Evolutionary conservation across 1,140 invertebrate genomes (phyloP).

Genomic region (Rhizoglyphus robini): DNA sequence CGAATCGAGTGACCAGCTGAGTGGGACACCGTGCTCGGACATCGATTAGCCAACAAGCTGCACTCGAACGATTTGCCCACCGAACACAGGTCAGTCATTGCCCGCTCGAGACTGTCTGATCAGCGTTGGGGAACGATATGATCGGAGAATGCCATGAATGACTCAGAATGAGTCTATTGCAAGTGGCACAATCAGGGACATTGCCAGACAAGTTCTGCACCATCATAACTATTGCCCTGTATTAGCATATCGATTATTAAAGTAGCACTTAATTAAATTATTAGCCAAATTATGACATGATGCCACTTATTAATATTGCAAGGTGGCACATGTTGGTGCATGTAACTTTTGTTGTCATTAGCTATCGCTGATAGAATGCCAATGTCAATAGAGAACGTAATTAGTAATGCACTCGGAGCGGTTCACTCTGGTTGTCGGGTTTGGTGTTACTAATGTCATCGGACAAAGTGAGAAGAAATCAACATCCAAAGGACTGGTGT

Average conservation of each 20-base stretch:
- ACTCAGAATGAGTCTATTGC: too few relatives aligned
- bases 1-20: neutral
- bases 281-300: neutral
- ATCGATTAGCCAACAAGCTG: neutral
- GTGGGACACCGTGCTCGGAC: neutral
- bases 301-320: neutral
- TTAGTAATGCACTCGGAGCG: neutral
- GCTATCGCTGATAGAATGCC: neutral
- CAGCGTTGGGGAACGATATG: neutral
- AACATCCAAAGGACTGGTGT: neutral
- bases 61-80: neutral
- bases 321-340: neutral
- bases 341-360: neutral
- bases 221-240: neutral
- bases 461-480: neutral
- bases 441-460: too few relatives aligned
- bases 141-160: too few relatives aligned
- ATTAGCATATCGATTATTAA: neutral
- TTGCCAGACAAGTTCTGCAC: neutral
- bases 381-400: neutral
- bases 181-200: too few relatives aligned
- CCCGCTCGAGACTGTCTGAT: neutral
- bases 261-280: slow-evolving; percentile 11
- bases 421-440: neutral
- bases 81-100: too few relatives aligned